Evolutionary conservation across 2,797 vertebrate species (phyloP), one percentile per base, ranked within the genome.

Genomic region (Thalassophryne amazonica): DNA sequence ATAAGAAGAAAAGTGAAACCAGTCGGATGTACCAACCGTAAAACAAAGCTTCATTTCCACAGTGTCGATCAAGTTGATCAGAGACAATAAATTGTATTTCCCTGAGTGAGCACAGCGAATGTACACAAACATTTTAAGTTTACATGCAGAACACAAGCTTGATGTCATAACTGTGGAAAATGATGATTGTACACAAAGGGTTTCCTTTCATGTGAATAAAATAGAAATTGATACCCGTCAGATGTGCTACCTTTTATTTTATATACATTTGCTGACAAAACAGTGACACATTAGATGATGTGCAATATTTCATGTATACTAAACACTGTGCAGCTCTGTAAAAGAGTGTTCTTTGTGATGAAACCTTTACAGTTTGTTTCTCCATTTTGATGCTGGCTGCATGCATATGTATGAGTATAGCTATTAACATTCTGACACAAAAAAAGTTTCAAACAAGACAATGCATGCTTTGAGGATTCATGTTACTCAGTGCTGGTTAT

Each of bases 131-230:
- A n/a, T n/a, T n/a, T n/a, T 62, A 49, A 52, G 42, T 22, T 69
- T 42, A 50, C 77, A 77, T 77, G 78, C 78, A 75, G 61, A 73
- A 68, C 37, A 65, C 66, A 49, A 73, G 81, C 78, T 55, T 40
- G 80, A 84, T 58, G 86, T 84, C 84, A 86, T 88, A 34, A 52
- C 84, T 69, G 83, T 69, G 78, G 73, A 65, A 41, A 35, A n/a
- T n/a, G n/a, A n/a, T n/a, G n/a, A n/a, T n/a, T n/a, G 28, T 22
- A 25, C 24, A 11, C 16, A 25, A 41, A 25, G 56, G 64, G 60
- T 34, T 59, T 35, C 31, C 61, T 49, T 21, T 13, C 30, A 46
- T 31, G 43, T n/a, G n/a, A n/a, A n/a, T n/a, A n/a, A n/a, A n/a
- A n/a, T n/a, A n/a, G n/a, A n/a, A n/a, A n/a, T n/a, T n/a, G n/a